Conservation (phyloP, 2,113 vertebrate species). For the Heloderma charlesbogerti region DNA sequence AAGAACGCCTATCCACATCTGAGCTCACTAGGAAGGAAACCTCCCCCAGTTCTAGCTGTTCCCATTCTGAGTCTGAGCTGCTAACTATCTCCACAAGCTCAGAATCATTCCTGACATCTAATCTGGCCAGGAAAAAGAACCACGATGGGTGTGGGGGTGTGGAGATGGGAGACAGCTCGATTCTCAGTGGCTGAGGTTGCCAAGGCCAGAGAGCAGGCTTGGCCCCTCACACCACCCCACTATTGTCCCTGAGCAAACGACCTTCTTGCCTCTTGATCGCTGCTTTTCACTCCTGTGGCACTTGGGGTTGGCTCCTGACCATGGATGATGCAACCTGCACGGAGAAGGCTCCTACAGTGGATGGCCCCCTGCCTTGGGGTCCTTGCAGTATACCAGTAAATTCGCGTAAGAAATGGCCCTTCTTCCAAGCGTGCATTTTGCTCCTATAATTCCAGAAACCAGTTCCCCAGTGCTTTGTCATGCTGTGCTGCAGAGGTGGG, state of each 20-base stretch:
- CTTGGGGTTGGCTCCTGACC: background rate
- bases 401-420: too few species aligned
- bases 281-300: background rate
- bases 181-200: background rate
- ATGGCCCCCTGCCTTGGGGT: background rate
- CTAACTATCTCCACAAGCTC: too few species aligned
- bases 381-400: background rate
- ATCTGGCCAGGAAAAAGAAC: background rate
- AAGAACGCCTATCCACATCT: too few species aligned
- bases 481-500: too few species aligned
- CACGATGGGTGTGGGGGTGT: too few species aligned
- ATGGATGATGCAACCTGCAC: background rate
- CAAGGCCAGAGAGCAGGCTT: background rate
- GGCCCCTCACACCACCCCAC: too few species aligned
- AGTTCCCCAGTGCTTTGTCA: background rate
- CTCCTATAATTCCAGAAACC: background rate
- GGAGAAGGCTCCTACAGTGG: background rate
- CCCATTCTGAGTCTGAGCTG: too few species aligned
- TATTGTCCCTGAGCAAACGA: background rate
- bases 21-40: too few species aligned
- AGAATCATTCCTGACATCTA: too few species aligned
- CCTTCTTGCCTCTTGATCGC: background rate
- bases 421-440: background rate
- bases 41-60: too few species aligned
- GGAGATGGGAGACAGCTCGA: background rate